Evolutionary conservation across 2,113 vertebrate species (phyloP).

Genomic region (Cygnus buccinator): DNA sequence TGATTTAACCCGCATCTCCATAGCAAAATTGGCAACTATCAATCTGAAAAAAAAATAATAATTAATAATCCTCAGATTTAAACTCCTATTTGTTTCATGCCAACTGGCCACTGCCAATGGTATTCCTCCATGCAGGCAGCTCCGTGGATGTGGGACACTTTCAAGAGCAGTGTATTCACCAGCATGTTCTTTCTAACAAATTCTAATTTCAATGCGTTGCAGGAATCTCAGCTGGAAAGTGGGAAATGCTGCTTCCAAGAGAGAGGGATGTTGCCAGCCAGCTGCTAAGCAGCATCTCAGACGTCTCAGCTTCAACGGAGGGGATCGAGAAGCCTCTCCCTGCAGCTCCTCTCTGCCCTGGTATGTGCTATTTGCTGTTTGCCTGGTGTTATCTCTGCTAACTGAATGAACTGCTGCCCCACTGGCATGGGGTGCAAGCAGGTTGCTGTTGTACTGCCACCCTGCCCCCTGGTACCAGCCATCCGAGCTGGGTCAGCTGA

Average conservation of each 20-base stretch:
- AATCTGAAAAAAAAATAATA: no score
- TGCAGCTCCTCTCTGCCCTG: background rate
- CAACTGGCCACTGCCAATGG: background rate
- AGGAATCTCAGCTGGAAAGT: background rate
- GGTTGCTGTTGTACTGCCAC: background rate
- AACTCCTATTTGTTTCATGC: background rate
- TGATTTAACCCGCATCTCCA: background rate
- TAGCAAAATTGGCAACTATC: background rate
- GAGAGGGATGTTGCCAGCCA: background rate
- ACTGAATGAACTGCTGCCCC: background rate
- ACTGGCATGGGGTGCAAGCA: background rate
- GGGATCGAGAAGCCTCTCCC: background rate
- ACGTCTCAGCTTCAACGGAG: accelerated
- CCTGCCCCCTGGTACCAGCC: background rate
- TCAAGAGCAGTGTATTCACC: background rate
- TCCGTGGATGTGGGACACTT: accelerated
- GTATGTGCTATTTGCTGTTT: background rate
- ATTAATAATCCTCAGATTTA: background rate
- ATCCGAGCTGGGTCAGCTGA: accelerated
- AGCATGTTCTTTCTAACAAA: background rate
- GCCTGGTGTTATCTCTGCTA: background rate
- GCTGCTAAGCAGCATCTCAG: background rate
- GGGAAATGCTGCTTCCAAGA: background rate
- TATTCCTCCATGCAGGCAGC: background rate
- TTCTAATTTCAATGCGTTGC: background rate